phyloP scores from a whole-genome alignment of 2,888 invertebrate genomes.

The Pediacus dermestoides region DNA sequence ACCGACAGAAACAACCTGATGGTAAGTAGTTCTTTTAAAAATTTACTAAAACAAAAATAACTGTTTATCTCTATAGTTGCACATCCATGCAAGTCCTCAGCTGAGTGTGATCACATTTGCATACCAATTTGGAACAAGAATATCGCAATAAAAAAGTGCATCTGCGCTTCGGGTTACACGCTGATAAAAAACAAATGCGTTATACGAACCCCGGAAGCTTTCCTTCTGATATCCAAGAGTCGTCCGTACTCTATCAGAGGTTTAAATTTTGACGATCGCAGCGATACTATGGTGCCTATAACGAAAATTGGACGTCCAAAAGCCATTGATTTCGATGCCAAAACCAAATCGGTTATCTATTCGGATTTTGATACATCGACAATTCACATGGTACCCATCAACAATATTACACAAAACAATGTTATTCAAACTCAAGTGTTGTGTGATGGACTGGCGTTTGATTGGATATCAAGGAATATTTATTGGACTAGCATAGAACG shows the following conservation, averaged over 20 bases:
- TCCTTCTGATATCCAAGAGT: slow-evolving; percentile 64
- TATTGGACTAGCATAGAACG: slow-evolving; percentile 80
- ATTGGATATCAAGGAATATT: slow-evolving; percentile 78
- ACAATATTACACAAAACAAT: slow-evolving; percentile 32
- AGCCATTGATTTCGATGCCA: slow-evolving; percentile 66
- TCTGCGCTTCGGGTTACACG: slow-evolving; percentile 70
- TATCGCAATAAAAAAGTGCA: slow-evolving; percentile 60
- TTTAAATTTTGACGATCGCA: slow-evolving; percentile 51
- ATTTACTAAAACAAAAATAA: neutral
- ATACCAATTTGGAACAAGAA: slow-evolving; percentile 59
- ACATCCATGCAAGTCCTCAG: slow-evolving; percentile 65
- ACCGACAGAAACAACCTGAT: slow-evolving; percentile 73
- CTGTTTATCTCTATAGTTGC: slow-evolving; percentile 49
- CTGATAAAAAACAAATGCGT: slow-evolving; percentile 60
- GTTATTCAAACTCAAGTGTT: slow-evolving; percentile 59
- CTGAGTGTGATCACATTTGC: slow-evolving; percentile 77
- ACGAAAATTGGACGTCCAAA: slow-evolving; percentile 62
- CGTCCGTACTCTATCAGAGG: slow-evolving; percentile 70
- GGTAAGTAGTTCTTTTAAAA: slow-evolving; percentile 54
- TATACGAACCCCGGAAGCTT: slow-evolving; percentile 55
- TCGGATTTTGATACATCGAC: slow-evolving; percentile 54
- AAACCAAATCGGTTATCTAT: slow-evolving; percentile 44
- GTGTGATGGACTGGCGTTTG: slow-evolving; percentile 75
- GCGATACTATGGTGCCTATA: slow-evolving; percentile 67
- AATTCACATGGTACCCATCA: slow-evolving; percentile 30